Percentiles rank a stretch among this genome's conserved stretches.
These are phyloP conservation scores for Anguilla obscura DNA, from an alignment of 2,797 vertebrate species.

Conservation along the genomic window DNA sequence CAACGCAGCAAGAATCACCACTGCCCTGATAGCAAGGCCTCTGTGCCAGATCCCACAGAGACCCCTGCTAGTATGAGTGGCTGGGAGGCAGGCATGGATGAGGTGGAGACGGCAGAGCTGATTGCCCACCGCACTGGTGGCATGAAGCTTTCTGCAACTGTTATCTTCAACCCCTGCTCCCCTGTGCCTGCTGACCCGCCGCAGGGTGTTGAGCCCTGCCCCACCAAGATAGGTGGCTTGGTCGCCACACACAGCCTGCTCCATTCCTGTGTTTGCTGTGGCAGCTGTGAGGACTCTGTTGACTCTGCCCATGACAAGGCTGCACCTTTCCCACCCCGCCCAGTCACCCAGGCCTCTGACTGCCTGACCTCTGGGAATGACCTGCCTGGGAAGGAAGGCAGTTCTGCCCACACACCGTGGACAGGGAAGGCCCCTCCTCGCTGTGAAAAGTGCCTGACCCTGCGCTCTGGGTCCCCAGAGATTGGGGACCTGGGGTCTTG, in stretches of 20 bases:
- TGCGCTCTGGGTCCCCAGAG: conserved; percentile 62
- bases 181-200: conserved; percentile 74
- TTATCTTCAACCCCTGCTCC: conserved; percentile 96
- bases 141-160: conserved; percentile 96
- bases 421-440: conserved; percentile 59
- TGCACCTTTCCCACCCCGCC: conserved; percentile 62
- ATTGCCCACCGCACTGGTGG: conserved; percentile 94
- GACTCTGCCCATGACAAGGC: conserved; percentile 67
- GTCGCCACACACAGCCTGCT: conserved; percentile 88
- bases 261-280: conserved; percentile 95
- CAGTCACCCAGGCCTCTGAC: conserved; percentile 78
- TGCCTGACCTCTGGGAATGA: conserved; percentile 70
- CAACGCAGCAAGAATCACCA: conserved; percentile 55
- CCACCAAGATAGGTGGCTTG: conserved; percentile 67
- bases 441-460: conserved; percentile 82
- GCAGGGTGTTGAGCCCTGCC: conserved; percentile 60
- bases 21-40: conserved; percentile 59
- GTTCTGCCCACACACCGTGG: conserved; percentile 50
- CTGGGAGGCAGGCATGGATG: conserved; percentile 79
- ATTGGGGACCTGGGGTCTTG: conserved; percentile 56
- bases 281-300: conserved; percentile 79
- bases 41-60: conserved; percentile 63
- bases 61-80: conserved; percentile 76
- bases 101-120: conserved; percentile 81
- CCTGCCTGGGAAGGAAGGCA: conserved; percentile 64